phyloP scores from a whole-genome alignment of 2,888 invertebrate genomes.

The Sussaba pulchella region DNA sequence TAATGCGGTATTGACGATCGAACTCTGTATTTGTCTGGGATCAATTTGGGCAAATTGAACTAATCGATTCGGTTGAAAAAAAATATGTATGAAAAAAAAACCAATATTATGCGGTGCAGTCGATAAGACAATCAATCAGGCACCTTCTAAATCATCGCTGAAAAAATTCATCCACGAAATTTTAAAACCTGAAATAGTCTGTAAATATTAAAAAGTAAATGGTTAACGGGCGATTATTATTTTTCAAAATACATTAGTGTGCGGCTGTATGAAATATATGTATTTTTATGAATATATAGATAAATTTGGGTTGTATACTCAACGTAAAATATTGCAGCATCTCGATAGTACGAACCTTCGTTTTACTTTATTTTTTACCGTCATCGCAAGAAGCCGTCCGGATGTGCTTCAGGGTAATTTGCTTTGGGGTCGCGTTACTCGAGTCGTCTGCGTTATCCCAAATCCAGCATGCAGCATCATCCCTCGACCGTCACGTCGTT shows the following conservation, averaged over 20 bases:
- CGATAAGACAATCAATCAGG: conserved; percentile 44
- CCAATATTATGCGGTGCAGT: conserved; percentile 39
- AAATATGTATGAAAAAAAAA: conserved; percentile 5
- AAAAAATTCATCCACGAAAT: conserved; percentile 17
- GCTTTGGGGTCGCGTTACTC: conserved; percentile 61
- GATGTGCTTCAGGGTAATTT: conserved; percentile 63
- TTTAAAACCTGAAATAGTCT: conserved; percentile 48
- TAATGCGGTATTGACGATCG: conserved; percentile 65
- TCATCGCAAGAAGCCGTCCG: conserved; percentile 40
- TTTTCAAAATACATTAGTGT: conserved; percentile 44
- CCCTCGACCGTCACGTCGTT: conserved; percentile 65
- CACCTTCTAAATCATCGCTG: conserved; percentile 44
- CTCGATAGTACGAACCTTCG: conserved; percentile 60
- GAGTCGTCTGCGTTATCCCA: conserved; percentile 55
- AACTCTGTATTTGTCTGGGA: conserved; percentile 67
- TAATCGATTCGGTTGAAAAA: conserved; percentile 63
- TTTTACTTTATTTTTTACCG: conserved; percentile 38
- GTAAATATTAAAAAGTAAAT: conserved; percentile 52
- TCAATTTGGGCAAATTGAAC: conserved; percentile 67
- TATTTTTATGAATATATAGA: neutral
- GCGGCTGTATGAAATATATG: conserved; percentile 15
- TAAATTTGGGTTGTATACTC: conserved; percentile 38
- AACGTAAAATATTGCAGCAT: conserved; percentile 48
- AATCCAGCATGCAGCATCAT: conserved; percentile 68
- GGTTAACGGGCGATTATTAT: conserved; percentile 39